Percentiles rank a stretch among this genome's conserved stretches.
phyloP scores from a whole-genome alignment of 2,113 vertebrate genomes.

The Phrynosoma platyrhinos region DNA sequence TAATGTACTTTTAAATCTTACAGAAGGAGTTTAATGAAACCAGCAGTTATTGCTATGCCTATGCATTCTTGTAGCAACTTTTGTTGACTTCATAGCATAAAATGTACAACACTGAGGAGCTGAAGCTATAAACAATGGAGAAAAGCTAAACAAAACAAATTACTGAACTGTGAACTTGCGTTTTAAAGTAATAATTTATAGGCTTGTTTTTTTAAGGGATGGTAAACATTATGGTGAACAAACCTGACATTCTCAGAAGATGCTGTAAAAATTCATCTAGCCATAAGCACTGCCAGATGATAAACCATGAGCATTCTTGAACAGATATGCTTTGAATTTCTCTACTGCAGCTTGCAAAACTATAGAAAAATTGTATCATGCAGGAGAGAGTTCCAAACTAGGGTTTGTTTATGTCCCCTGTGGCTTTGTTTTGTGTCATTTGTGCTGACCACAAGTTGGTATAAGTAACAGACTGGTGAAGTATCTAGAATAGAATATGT shows the following conservation, averaged over 20 bases:
- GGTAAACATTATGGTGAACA: background rate
- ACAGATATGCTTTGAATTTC: no score
- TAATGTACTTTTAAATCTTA: background rate
- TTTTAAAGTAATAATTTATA: conserved; percentile 1
- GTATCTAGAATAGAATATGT: no score
- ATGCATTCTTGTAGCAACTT: background rate
- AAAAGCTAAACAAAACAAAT: conserved; percentile 39
- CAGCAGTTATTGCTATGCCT: background rate
- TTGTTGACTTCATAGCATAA: background rate
- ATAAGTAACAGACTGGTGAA: no score
- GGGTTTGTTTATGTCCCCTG: no score
- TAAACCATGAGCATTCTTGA: no score
- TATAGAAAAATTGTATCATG: no score
- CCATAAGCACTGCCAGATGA: no score
- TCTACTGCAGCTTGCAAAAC: no score
- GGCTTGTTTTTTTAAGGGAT: conserved; percentile 2
- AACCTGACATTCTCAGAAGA: conserved; percentile 3
- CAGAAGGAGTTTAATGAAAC: background rate
- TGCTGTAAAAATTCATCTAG: conserved; percentile 11
- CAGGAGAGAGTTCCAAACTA: no score
- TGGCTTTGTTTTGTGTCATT: no score
- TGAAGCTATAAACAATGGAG: background rate
- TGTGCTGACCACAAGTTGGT: no score
- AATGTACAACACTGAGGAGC: background rate
- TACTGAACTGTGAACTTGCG: conserved; percentile 23